Evolutionary conservation across 2,888 invertebrate species (phyloP).

Genomic region (Apoda limacodes): DNA sequence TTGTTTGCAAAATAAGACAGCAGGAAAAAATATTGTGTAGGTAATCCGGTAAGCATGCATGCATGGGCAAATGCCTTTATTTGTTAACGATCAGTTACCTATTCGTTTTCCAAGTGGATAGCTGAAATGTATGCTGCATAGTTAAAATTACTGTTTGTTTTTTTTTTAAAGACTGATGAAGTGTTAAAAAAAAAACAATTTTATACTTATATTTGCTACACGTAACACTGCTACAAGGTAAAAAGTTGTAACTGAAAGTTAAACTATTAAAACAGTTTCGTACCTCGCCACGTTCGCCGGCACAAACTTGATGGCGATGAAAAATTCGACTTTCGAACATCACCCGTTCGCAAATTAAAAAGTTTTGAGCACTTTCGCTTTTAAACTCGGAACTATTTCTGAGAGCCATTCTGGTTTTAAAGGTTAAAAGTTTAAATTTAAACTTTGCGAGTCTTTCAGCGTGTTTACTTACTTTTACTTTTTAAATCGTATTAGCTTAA

Average conservation of each 20-base stretch:
- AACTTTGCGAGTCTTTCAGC: conserved; percentile 20
- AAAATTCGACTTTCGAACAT: conserved; percentile 50
- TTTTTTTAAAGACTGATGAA: no score
- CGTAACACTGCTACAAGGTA: no score
- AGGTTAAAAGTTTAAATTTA: conserved; percentile 50
- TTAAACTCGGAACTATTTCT: conserved; percentile 49
- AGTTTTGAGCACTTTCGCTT: conserved; percentile 56
- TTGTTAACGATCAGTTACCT: no score
- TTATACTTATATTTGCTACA: no score
- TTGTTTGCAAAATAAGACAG: no score
- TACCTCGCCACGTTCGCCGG: conserved; percentile 27
- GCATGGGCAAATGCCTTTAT: no score
- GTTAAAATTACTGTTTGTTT: no score
- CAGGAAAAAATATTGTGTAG: no score
- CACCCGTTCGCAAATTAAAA: conserved; percentile 52
- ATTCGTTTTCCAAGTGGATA: no score
- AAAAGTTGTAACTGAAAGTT: conserved; percentile 24
- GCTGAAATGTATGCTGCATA: no score
- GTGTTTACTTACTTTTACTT: conserved; percentile 6
- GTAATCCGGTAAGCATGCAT: no score
- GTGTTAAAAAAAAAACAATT: no score
- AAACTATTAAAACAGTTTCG: conserved; percentile 36
- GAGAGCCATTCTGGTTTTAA: conserved; percentile 50
- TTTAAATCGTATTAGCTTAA: neutral
- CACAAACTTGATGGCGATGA: conserved; percentile 33